Base-by-base conservation (phyloP, 2,888 invertebrate genomes). In the Ephialtes manifestator region DNA sequence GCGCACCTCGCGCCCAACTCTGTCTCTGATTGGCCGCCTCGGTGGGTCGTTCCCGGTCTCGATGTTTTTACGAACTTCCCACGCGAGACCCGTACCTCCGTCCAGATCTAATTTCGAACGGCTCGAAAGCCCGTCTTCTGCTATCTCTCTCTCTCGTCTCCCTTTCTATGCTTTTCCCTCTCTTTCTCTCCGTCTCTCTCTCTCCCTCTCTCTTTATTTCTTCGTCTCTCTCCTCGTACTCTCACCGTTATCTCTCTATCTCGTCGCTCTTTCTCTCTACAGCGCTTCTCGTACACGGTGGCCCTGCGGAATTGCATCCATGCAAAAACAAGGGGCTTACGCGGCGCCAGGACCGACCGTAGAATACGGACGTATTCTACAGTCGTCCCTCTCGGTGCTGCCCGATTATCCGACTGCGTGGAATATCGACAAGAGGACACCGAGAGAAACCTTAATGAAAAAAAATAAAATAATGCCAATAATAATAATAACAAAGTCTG, bases 51-150 rank as follows among this genome's bases (percentile, higher is more conserved):
- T 85, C 78, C 78, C 81, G 81, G 80, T 81, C 70, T 75, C 53
- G 60, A 81, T 86, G 77, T 87, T 87, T 88, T 86, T 83, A 65
- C 84, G 81, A 83, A 86, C 85, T 87, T 87, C 81, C 85, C 84
- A 87, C 84, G 84, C 85, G 85, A 81, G 46, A 46, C 20, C 48
- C 75, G 75, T 75, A 80, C 60, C 78, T 76, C 74, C 85, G 80
- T 84, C 67, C 81, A 85, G 82, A 88, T 88, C 84, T 84, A 86
- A 87, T 88, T 88, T 86, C 86, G 81, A 81, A 86, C 79, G 77
- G 78, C 82, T 84, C 53, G 75, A 74, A 77, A 80, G 67, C 79
- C 68, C 85, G 63, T 79, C 72, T 75, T 60, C 68, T 53, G 60
- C 71, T 53, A 48, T 58, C 81, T 68, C 60, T 24, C 67, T 63